Base-by-base conservation (phyloP, 1,140 invertebrate species). In the Hyposmocoma kahamanoa region DNA sequence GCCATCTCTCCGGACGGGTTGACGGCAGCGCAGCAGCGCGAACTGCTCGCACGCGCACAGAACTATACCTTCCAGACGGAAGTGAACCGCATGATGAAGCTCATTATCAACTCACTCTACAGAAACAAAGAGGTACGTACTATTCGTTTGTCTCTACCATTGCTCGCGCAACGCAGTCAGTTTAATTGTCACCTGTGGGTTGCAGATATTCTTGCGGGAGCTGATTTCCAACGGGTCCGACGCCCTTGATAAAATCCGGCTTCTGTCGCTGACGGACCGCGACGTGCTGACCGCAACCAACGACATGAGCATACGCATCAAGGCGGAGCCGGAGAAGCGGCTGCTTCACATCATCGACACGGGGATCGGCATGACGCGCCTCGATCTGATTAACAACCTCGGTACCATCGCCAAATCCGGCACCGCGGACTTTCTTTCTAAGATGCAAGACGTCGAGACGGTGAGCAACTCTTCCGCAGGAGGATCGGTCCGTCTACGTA, bases 391-490 rank as follows among this genome's bases (percentile, higher is more conserved):
- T 21, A 97, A 95, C 54, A 99, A 99, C 87, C 88, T 99, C 30
- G 98, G 98, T 58, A 99, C 98, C 15, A 99, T 99, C 60, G 98
- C 98, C 13, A 99, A 99, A 80, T 99, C 98, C 9, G 98, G 98
- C 50, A 99, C 98, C 0, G 97, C 97, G 4, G 98, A 99, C 80
- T 99, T 99, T 87, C 88, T 99, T 18, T 91, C 92, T 13, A 98
- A 98, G 86, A 93, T 99, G 89, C 93, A 96, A 70, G 95, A 97
- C 43, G 32, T 47, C 0, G 78, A 77, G 24, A 72, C 74, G 64
- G 72, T 76, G 53, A 41, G 8, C 10, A 10, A 3, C 21, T 2
- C 24, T 11, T 6, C 30, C 5, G 6, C 19, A 19, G 20, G 1
- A 22, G 3, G 3, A 2, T n/a, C 3, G 19, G 18, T 8, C 11